phyloP scores from a whole-genome alignment of 2,888 invertebrate species.

The Cryptophagus acutangulus region DNA sequence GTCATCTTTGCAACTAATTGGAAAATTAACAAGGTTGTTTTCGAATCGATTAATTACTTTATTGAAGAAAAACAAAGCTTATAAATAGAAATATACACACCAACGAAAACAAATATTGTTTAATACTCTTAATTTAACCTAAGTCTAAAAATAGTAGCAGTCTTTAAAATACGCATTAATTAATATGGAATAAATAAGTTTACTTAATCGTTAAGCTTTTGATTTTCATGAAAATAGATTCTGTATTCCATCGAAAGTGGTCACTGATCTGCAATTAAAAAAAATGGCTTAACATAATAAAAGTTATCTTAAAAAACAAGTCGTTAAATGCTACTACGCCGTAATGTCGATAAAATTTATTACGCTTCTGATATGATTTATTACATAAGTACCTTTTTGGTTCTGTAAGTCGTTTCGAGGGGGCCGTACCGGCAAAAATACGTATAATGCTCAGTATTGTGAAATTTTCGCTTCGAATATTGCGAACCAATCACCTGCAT shows the following conservation, averaged over 20 bases:
- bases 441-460: conserved; percentile 63
- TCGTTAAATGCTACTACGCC: background rate
- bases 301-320: background rate
- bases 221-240: conserved; percentile 20
- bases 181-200: too few relatives aligned
- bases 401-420: conserved; percentile 15
- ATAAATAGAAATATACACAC: too few relatives aligned
- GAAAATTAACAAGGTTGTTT: too few relatives aligned
- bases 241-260: conserved; percentile 17
- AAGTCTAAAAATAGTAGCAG: too few relatives aligned
- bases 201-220: conserved; percentile 17
- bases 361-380: background rate
- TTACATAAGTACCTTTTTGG: conserved; percentile 54
- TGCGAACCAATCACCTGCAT: conserved; percentile 60
- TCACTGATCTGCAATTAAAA: conserved; percentile 19
- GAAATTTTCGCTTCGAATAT: conserved; percentile 60
- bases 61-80: too few relatives aligned
- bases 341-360: background rate
- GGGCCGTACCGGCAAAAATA: conserved; percentile 67
- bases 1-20: too few relatives aligned
- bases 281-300: conserved; percentile 7
- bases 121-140: too few relatives aligned
- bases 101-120: too few relatives aligned
- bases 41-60: too few relatives aligned
- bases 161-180: too few relatives aligned